Evolutionary conservation across 2,113 vertebrate species (phyloP).

Genomic region (Lophochroa leadbeateri): DNA sequence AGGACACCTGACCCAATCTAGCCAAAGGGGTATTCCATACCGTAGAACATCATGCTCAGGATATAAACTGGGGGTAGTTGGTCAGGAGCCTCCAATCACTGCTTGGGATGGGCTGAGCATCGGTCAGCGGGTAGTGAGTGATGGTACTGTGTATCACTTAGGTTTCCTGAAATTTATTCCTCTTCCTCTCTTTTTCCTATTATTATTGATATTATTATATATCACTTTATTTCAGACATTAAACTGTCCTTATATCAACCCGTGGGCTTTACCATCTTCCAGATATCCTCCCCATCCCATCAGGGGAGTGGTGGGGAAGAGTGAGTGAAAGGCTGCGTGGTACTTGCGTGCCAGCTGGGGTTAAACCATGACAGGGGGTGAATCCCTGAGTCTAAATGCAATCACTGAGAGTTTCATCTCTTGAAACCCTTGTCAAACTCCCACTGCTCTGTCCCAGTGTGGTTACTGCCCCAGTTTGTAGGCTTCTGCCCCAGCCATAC

Average conservation of each 20-base stretch:
- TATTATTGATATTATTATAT: background rate
- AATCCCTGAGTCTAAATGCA: background rate
- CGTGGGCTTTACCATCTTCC: background rate
- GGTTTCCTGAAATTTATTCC: background rate
- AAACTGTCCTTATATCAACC: background rate
- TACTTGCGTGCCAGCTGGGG: background rate
- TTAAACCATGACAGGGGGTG: background rate
- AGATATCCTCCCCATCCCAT: background rate
- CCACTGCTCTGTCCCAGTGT: background rate
- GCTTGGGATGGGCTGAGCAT: background rate
- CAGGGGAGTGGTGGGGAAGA: background rate
- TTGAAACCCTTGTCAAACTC: background rate
- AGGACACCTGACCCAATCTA: background rate
- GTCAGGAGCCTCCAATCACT: background rate
- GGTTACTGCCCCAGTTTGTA: background rate
- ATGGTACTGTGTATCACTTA: background rate
- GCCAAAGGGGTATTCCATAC: background rate
- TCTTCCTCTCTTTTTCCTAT: background rate
- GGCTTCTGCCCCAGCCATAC: background rate
- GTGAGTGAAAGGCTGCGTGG: background rate
- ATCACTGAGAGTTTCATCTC: background rate
- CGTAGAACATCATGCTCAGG: background rate
- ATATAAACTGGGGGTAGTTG: background rate
- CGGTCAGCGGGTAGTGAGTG: background rate
- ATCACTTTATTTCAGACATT: background rate